Evolutionary conservation across 2,888 invertebrate species (phyloP).

Genomic region (Lamellibrachia satsuma): DNA sequence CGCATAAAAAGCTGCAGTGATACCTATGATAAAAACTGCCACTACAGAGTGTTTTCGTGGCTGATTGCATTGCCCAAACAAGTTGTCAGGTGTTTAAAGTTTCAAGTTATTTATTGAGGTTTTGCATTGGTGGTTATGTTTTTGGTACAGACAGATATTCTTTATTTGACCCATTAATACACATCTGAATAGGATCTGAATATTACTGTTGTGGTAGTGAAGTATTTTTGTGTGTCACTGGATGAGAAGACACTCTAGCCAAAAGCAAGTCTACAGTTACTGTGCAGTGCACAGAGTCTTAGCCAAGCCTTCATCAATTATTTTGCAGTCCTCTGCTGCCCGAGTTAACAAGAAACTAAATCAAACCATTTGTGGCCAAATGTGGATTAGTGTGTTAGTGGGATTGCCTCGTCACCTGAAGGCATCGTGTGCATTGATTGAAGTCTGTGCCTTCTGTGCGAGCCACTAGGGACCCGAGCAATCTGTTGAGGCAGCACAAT

Average conservation of each 20-base stretch:
- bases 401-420: conserved; percentile 22
- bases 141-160: not conserved
- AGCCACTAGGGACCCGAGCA: conserved; percentile 20
- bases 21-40: conserved; percentile 19
- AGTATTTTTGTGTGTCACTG: conserved; percentile 18
- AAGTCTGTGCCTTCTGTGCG: conserved; percentile 23
- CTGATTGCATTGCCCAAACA: not conserved
- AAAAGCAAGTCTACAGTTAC: conserved; percentile 1
- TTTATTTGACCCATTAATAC: too few relatives aligned
- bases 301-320: conserved; percentile 18
- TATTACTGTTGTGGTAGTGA: not conserved
- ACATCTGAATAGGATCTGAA: not conserved
- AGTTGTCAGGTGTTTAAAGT: not conserved
- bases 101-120: conserved; percentile 7
- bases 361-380: conserved; percentile 22
- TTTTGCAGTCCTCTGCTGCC: conserved; percentile 24
- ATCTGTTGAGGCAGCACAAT: conserved; percentile 8
- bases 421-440: conserved; percentile 25
- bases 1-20: conserved; percentile 13
- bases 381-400: conserved; percentile 26
- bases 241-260: conserved; percentile 17
- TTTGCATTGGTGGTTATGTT: conserved; percentile 14
- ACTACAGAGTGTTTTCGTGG: conserved; percentile 21
- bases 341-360: conserved; percentile 24
- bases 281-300: conserved; percentile 7